A percentile compares a stretch with the other conserved stretches of the same genome.
Conservation (phyloP, 2,797 vertebrate genomes). For the Myioborus melanocephalus region DNA sequence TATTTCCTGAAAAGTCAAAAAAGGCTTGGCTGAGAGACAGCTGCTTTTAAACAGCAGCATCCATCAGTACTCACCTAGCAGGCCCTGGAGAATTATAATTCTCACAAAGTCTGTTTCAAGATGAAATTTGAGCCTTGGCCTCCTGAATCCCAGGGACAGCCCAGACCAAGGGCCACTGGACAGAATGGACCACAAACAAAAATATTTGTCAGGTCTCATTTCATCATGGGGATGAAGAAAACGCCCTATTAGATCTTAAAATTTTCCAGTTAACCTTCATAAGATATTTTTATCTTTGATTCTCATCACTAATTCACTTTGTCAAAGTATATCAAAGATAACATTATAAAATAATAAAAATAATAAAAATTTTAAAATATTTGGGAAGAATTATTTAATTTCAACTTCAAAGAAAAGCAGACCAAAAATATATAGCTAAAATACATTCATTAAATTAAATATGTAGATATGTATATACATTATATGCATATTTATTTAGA, state of each 20-base stretch:
- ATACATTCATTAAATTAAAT: background rate
- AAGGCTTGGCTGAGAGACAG: background rate
- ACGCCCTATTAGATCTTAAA: background rate
- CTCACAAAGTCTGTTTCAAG: background rate
- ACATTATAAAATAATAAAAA: background rate
- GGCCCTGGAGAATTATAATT: background rate
- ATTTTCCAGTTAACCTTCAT: background rate
- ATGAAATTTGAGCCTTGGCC: background rate
- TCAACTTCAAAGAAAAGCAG: background rate
- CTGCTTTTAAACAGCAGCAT: background rate
- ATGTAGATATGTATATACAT: background rate
- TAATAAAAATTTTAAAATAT: background rate
- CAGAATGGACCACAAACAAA: background rate
- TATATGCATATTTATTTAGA: background rate
- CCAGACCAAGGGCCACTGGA: background rate
- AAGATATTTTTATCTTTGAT: background rate
- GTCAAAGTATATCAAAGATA: background rate
- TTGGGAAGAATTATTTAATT: background rate
- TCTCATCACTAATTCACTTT: background rate
- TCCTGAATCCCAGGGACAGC: background rate
- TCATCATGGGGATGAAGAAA: background rate
- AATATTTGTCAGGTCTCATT: background rate
- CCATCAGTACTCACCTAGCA: background rate
- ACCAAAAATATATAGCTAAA: background rate
- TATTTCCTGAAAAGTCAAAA: background rate